phyloP scores from a whole-genome alignment of 1,140 invertebrate species.

The Drosophila sturtevanti region DNA sequence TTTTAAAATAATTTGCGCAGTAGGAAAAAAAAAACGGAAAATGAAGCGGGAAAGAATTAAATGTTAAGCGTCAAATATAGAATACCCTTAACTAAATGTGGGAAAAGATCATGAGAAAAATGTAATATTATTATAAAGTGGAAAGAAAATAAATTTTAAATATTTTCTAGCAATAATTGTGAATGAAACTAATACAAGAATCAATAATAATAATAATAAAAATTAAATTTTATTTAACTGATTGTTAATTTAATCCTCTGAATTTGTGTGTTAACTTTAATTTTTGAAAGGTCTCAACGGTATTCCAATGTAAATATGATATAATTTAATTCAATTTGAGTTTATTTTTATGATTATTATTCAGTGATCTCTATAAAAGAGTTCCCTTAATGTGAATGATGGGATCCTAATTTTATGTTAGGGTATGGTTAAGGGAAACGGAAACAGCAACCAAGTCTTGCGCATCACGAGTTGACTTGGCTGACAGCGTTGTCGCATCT shows the following conservation, averaged over 20 bases:
- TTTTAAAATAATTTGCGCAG: slow-evolving; percentile 75
- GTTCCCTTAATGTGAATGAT: neutral
- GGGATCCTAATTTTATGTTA: neutral
- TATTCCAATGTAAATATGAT: no score
- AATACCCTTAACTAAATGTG: slow-evolving; percentile 10
- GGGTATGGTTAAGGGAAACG: slow-evolving; percentile 57
- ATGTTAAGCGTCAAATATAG: neutral
- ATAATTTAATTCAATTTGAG: no score
- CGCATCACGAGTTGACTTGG: slow-evolving; percentile 32
- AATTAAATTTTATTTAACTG: no score
- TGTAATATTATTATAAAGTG: no score
- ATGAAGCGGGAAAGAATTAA: neutral
- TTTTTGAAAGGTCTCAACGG: no score
- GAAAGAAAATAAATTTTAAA: no score
- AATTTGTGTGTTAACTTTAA: no score
- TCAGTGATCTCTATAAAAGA: neutral
- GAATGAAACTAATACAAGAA: no score
- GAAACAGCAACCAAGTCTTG: slow-evolving; percentile 60
- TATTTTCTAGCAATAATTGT: no score
- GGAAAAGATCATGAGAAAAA: neutral
- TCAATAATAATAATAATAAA: no score
- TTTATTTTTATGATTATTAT: neutral
- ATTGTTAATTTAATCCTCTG: no score
- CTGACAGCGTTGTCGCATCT: slow-evolving; percentile 58
- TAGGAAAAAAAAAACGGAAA: slow-evolving; percentile 22